Conservation (phyloP, 2,797 vertebrate species). For the Sebastes diaconus region DNA sequence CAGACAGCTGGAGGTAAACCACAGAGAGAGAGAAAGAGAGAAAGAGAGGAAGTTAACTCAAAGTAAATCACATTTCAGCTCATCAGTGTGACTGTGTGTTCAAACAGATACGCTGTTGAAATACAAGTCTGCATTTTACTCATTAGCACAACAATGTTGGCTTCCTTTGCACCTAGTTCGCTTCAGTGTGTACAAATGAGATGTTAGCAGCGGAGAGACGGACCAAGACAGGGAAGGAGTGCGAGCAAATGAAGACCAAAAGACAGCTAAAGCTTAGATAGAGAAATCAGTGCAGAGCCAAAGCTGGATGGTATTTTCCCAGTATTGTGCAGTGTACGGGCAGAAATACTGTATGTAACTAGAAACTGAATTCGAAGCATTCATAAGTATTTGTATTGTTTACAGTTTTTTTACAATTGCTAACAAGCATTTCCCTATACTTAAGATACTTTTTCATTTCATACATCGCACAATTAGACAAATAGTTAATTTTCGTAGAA, state of each 20-base stretch:
- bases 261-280: conserved; percentile 35
- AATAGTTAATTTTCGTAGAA: too few species aligned
- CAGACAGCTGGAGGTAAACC: background rate
- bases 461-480: too few species aligned
- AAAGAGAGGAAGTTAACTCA: background rate
- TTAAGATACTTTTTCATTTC: background rate
- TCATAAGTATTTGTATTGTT: background rate
- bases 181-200: conserved; percentile 70
- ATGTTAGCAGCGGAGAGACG: conserved; percentile 46
- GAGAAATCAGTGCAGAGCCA: conserved; percentile 36
- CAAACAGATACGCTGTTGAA: conserved; percentile 46
- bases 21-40: background rate
- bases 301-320: conserved; percentile 34
- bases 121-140: conserved; percentile 57
- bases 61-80: conserved; percentile 48
- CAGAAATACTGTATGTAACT: background rate
- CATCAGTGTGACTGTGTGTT: conserved; percentile 36
- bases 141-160: conserved; percentile 62
- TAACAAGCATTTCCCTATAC: background rate
- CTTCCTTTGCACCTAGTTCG: conserved; percentile 55
- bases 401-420: background rate
- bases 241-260: conserved; percentile 40
- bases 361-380: background rate
- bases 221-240: conserved; percentile 24
- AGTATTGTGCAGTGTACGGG: background rate